A percentile compares a stretch with the other conserved stretches of the same genome.
Evolutionary conservation across 2,797 vertebrate genomes (phyloP).

Genomic region (Gymnocypris eckloni): DNA sequence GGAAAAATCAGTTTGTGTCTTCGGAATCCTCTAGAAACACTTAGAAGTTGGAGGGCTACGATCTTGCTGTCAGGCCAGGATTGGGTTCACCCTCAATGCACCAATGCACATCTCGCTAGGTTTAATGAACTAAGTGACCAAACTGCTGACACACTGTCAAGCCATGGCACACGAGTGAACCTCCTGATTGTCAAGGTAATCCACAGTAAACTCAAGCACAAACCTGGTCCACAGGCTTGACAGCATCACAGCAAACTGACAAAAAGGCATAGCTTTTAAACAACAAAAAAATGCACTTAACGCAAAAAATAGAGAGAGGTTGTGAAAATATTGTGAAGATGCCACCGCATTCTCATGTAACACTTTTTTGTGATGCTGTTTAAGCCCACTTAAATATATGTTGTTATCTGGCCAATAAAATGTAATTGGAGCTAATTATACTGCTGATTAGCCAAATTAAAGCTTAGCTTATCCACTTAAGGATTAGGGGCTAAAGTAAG

Average conservation of each 20-base stretch:
- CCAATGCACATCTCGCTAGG: conserved; percentile 42
- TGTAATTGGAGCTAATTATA: conserved; percentile 69
- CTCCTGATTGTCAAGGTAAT: conserved; percentile 70
- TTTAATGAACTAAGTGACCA: conserved; percentile 56
- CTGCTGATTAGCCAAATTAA: conserved; percentile 78
- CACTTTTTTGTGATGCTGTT: conserved; percentile 60
- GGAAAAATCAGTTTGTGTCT: conserved; percentile 41
- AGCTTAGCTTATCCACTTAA: conserved; percentile 69
- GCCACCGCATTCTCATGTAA: conserved; percentile 61
- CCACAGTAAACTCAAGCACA: conserved; percentile 67
- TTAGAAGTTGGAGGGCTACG: conserved; percentile 46
- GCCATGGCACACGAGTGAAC: conserved; percentile 64
- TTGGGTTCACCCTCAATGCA: conserved; percentile 50
- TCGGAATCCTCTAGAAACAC: conserved; percentile 47
- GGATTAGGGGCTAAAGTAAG: conserved; percentile 76
- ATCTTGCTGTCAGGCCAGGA: conserved; percentile 53
- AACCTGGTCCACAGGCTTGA: conserved; percentile 65
- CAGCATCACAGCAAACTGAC: conserved; percentile 52
- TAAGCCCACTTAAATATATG: conserved; percentile 71
- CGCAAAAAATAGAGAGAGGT: background rate
- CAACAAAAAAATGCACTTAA: conserved; percentile 28
- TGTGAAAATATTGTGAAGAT: conserved; percentile 45
- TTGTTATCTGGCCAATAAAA: conserved; percentile 69
- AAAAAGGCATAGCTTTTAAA: conserved; percentile 39
- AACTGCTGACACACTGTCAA: conserved; percentile 56